A percentile compares a stretch with the other conserved stretches of the same genome.
phyloP scores from a whole-genome alignment of 2,113 vertebrate genomes.

The Dissostichus mawsoni region DNA sequence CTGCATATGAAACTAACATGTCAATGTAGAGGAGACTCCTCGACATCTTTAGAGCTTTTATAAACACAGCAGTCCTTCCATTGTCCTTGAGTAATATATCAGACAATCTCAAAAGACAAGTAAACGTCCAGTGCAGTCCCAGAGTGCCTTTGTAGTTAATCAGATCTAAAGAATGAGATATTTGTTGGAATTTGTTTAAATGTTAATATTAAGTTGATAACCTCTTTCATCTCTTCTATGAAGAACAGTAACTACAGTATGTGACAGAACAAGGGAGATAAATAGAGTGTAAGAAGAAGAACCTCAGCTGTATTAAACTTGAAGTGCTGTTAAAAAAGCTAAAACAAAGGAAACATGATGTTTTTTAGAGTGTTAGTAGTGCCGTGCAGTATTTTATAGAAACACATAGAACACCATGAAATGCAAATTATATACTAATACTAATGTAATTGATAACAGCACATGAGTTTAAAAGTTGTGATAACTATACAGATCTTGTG shows the following conservation, averaged over 20 bases:
- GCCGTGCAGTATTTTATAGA: not conserved
- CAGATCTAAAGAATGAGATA: constrained; percentile 47
- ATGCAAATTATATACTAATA: no score
- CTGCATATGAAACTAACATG: constrained; percentile 55
- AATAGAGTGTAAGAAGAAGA: no score
- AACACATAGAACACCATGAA: not conserved
- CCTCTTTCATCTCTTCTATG: constrained; percentile 35
- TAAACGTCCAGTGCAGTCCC: constrained; percentile 41
- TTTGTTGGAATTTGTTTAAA: constrained; percentile 54
- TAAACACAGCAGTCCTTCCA: constrained; percentile 57
- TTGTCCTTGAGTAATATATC: constrained; percentile 61
- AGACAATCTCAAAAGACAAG: constrained; percentile 60
- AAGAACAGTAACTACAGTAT: constrained; percentile 27
- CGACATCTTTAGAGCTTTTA: constrained; percentile 48
- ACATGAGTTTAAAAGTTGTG: no score
- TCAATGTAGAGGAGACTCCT: constrained; percentile 48
- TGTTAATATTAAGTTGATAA: constrained; percentile 18
- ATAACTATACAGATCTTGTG: not conserved
- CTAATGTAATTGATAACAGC: no score
- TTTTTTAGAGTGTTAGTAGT: no score
- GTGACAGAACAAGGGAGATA: not conserved
- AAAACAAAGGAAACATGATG: no score
- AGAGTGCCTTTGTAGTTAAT: constrained; percentile 56
- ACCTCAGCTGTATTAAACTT: no score
- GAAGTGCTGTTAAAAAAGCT: no score